phyloP scores from a whole-genome alignment of 2,888 invertebrate genomes.

The Cactoblastis cactorum region DNA sequence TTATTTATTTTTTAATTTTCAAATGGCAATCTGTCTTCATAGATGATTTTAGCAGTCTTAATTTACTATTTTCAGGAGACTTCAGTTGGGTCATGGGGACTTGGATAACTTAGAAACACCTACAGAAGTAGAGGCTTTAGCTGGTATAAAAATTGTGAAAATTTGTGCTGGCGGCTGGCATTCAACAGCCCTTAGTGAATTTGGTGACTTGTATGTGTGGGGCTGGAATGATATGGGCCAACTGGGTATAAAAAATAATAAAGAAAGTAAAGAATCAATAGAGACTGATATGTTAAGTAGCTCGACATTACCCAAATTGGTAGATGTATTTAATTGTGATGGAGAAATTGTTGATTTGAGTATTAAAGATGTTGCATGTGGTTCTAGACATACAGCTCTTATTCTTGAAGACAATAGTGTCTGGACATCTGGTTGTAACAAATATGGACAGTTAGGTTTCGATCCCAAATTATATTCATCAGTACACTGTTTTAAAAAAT shows the following conservation, averaged over 20 bases:
- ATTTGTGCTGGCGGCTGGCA: constrained; percentile 94
- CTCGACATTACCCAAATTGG: constrained; percentile 51
- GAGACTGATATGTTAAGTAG: constrained; percentile 30
- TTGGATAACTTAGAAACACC: constrained; percentile 82
- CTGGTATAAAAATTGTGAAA: constrained; percentile 84
- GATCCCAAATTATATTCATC: constrained; percentile 38
- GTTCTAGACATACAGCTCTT: constrained; percentile 86
- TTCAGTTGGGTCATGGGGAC: constrained; percentile 91
- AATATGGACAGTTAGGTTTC: constrained; percentile 87
- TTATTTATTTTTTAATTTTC: too few relatives aligned
- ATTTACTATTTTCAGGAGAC: constrained; percentile 87
- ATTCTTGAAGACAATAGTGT: constrained; percentile 83
- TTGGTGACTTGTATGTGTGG: constrained; percentile 93
- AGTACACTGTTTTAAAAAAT: constrained; percentile 46
- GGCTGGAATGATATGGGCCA: constrained; percentile 95
- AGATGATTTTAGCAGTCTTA: too few relatives aligned
- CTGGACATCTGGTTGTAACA: constrained; percentile 90
- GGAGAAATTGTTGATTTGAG: constrained; percentile 66
- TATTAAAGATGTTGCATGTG: constrained; percentile 84
- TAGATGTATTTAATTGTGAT: constrained; percentile 57
- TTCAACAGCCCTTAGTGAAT: constrained; percentile 86
- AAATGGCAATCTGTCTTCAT: too few relatives aligned
- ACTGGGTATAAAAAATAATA: constrained; percentile 81
- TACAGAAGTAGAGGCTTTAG: constrained; percentile 83
- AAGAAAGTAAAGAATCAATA: constrained; percentile 22